A percentile compares a stretch with the other conserved stretches of the same genome.
These are phyloP conservation scores for Drosophila malerkotliana DNA, from an alignment of 1,140 invertebrate genomes.

Conservation along the genomic window DNA sequence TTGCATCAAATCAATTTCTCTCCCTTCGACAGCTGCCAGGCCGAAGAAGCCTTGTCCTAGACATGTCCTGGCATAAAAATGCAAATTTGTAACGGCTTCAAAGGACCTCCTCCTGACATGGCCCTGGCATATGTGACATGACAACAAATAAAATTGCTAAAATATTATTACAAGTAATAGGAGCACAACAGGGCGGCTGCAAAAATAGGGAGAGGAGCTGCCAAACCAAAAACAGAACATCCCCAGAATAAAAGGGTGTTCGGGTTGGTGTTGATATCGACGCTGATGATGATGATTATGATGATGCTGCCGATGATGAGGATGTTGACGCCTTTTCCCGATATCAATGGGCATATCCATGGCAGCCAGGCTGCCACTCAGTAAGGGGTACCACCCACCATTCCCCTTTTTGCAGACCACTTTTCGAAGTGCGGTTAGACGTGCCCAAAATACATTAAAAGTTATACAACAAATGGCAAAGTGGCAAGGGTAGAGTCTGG, in stretches of 20 bases:
- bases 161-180: constrained; percentile 83
- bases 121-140: constrained; percentile 73
- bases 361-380: constrained; percentile 2
- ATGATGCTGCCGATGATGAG: constrained; percentile 44
- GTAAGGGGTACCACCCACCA: not conserved
- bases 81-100: constrained; percentile 66
- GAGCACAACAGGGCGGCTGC: constrained; percentile 32
- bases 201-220: not conserved
- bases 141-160: constrained; percentile 76
- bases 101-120: constrained; percentile 43
- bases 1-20: constrained; percentile 81
- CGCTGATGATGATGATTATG: constrained; percentile 33
- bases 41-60: constrained; percentile 37
- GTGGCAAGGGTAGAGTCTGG: not conserved
- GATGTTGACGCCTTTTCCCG: constrained; percentile 46
- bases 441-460: constrained; percentile 81
- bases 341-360: constrained; percentile 81
- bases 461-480: constrained; percentile 59
- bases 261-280: constrained; percentile 63
- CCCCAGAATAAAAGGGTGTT: constrained; percentile 60
- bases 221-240: constrained; percentile 26
- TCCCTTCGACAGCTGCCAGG: constrained; percentile 65
- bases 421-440: constrained; percentile 66
- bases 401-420: not conserved
- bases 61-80: constrained; percentile 70